phyloP scores from a whole-genome alignment of 2,797 vertebrate genomes.

The Mus minutoides region DNA sequence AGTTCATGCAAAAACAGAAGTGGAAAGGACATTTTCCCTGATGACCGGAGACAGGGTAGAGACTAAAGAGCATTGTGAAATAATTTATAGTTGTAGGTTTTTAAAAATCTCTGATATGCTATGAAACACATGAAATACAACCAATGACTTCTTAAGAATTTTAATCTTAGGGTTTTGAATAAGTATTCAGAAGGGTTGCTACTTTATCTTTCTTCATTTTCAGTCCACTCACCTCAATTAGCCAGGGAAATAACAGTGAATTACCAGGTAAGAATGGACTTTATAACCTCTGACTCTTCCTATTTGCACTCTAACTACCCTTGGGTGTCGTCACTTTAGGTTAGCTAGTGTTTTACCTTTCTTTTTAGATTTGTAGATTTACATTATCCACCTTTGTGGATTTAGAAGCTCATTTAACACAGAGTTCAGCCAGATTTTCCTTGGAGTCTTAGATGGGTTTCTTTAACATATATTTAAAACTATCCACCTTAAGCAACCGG shows the following conservation, averaged over 20 bases:
- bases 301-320: not conserved
- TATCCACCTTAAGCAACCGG: not conserved
- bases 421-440: not conserved
- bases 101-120: not conserved
- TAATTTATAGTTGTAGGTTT: not conserved
- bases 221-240: not conserved
- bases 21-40: not conserved
- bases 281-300: not conserved
- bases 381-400: not conserved
- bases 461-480: slow-evolving; percentile 39
- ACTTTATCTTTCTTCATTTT: slow-evolving; percentile 43
- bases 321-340: not conserved
- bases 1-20: not conserved
- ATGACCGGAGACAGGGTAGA: not conserved
- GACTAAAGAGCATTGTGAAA: not conserved
- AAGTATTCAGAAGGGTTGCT: not conserved
- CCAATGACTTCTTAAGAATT: not conserved
- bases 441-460: not conserved
- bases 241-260: slow-evolving; percentile 10
- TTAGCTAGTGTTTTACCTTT: not conserved
- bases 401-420: not conserved
- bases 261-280: not conserved
- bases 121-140: not conserved
- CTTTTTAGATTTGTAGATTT: not conserved
- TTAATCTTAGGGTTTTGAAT: not conserved